A percentile compares a stretch with the other conserved stretches of the same genome.
phyloP scores from a whole-genome alignment of 2,888 invertebrate genomes.

The Clepsis dumicolana region DNA sequence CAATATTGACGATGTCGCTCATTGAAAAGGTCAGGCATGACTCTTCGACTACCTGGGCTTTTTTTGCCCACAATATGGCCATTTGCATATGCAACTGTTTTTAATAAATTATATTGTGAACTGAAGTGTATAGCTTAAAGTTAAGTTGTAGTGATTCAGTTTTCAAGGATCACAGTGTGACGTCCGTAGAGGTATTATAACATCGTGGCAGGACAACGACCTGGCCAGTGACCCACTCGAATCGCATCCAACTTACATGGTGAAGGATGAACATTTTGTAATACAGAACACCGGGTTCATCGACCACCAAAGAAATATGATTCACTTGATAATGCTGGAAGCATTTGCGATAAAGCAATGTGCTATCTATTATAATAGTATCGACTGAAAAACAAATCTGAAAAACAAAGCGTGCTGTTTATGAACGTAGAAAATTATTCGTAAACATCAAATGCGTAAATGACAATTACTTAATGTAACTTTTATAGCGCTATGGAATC shows the following conservation, averaged over 20 bases:
- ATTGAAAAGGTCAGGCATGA: conserved; percentile 40
- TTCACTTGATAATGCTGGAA: conserved; percentile 62
- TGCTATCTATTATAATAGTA: conserved; percentile 19
- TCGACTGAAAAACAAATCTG: conserved; percentile 26
- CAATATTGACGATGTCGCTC: conserved; percentile 10
- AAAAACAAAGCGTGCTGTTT: conserved; percentile 21
- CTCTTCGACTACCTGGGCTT: background rate
- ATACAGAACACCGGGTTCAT: conserved; percentile 65
- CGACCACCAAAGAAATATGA: conserved; percentile 59
- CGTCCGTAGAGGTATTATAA: conserved; percentile 80
- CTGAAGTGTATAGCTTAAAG: conserved; percentile 20
- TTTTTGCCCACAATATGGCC: background rate
- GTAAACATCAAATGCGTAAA: background rate
- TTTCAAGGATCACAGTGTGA: conserved; percentile 79
- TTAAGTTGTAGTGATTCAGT: conserved; percentile 66
- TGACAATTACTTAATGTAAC: background rate
- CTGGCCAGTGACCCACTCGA: conserved; percentile 75
- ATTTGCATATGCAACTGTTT: no score
- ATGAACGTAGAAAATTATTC: background rate
- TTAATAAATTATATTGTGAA: background rate
- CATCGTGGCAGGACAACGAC: conserved; percentile 79
- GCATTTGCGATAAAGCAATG: conserved; percentile 31
- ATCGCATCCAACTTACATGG: conserved; percentile 75
- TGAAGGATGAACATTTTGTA: conserved; percentile 75
- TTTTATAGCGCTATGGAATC: background rate